Evolutionary conservation across 1,140 invertebrate species (phyloP), one percentile per base, ranked within the genome.

Genomic region (Dendrolimus punctatus): DNA sequence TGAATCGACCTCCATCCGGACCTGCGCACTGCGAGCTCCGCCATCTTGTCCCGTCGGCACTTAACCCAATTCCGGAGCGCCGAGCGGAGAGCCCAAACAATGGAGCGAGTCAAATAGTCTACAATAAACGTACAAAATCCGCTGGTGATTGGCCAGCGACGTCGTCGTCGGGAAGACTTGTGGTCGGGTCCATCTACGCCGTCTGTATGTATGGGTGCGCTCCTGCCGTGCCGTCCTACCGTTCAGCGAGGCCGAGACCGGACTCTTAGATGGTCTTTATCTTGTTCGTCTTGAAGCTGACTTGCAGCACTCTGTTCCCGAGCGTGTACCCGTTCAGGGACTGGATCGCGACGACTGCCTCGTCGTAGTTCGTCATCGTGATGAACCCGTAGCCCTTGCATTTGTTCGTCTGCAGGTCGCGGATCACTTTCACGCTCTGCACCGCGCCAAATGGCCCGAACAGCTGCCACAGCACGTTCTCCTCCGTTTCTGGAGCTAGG

Each of bases 371-470:
- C 71, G 97, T 99, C 98, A 99, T 99, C 52, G 97, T 99, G 56
- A 99, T 98, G 87, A 99, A 99, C n/a, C 97, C 98, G 85, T 99
- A 99, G 67, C 98, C 98, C 89, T 99, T 99, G 91, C 98, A 99
- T 88, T 99, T 99, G 89, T 98, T 98, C 58, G 98, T 98, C 87
- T 98, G 95, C 73, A 97, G 91, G 88, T 99, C 98, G 58, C 98
- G 93, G 73, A 99, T 98, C 50, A 98, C 95, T 90, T 99, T 99
- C 39, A 99, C 98, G 76, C 95, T 97, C 87, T 99, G 97, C 54
- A 99, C 98, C 57, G 98, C 98, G 54, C 98, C 98, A 85, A 99
- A 99, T 5, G 98, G 98, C 4, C 98, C 98, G 89, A 99, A 99
- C 62, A 99, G 89, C 84, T 99, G 97, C 98, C 98, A 99, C 52